A percentile compares a stretch with the other conserved stretches of the same genome.
These are phyloP conservation scores for Torymus aiolomorphi DNA, from an alignment of 2,888 invertebrate genomes.

Conservation along the genomic window DNA sequence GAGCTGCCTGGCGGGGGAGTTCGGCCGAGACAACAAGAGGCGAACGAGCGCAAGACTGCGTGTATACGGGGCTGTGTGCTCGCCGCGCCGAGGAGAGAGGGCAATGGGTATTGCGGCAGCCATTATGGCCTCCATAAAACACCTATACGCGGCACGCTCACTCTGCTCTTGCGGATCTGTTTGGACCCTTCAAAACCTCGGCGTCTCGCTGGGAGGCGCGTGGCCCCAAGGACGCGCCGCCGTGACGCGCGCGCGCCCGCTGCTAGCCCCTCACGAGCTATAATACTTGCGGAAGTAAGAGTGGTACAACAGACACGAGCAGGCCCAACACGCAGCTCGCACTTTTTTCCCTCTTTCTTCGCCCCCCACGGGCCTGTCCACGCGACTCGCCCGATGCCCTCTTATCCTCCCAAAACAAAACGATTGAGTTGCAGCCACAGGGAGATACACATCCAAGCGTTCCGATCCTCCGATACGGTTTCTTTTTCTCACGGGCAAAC, in stretches of 20 bases:
- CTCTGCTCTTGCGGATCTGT: background rate
- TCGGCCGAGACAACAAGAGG: too few species aligned
- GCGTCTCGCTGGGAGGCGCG: conserved; percentile 65
- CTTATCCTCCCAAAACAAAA: background rate
- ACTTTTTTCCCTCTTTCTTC: too few species aligned
- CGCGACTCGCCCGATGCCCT: background rate
- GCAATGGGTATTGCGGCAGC: conserved; percentile 62
- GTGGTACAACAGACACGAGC: background rate
- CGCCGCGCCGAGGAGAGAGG: too few species aligned
- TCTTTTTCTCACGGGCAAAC: too few species aligned
- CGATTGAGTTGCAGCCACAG: background rate
- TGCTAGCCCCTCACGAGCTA: conserved; percentile 45
- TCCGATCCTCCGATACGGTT: too few species aligned
- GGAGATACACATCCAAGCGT: background rate
- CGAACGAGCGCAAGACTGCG: too few species aligned
- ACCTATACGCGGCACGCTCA: conserved; percentile 57
- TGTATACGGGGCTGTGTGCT: too few species aligned
- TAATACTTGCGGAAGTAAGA: conserved; percentile 56
- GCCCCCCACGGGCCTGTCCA: too few species aligned
- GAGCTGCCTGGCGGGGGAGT: conserved; percentile 36
- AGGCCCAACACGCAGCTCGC: too few species aligned
- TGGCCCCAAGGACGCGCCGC: conserved; percentile 74
- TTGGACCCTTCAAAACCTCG: conserved; percentile 49
- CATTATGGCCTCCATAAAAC: conserved; percentile 71
- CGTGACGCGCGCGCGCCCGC: conserved; percentile 57